Base-by-base conservation (phyloP, 2,797 vertebrate genomes). In the Sebastes aleutianus region DNA sequence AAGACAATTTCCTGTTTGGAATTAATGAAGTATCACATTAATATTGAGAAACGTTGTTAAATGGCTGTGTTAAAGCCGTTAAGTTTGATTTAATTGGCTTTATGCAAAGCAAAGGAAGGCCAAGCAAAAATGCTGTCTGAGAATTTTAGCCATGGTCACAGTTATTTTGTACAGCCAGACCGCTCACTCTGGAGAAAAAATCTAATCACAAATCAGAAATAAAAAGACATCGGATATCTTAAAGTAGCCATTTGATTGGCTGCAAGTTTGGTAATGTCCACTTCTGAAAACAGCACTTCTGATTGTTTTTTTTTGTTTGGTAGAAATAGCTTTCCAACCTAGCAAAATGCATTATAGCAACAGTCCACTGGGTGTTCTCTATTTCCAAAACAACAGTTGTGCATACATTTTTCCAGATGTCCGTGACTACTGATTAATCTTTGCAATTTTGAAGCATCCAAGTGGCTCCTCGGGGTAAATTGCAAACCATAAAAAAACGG, bases 11-110 rank as follows among this genome's bases (percentile, higher is more conserved):
- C 47, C 58, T 22, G 34, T 24, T 77, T 57, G n/a, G 27, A 75
- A 59, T 79, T 80, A 80, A 64, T 83, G 18, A 81, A 82, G 65
- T 77, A 47, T 80, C 31, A 47, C 70, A 70, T 26, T 73, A 50
- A 70, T 75, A 39, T 18, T 18, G 53, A 72, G 67, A 32, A 59
- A 64, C 36, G 10, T 4, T 39, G 8, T 74, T 54, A 20, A 54
- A 81, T n/a, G 22, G 36, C 27, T 70, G 47, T 70, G 20, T 58
- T 53, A n/a, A 78, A n/a, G 29, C 5, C 2, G 5, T n/a, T 59
- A 50, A 16, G 12, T 62, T 39, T 36, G 22, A 62, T 53, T 66
- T 47, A 24, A 67, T 6, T 34, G 16, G 4, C 50, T 43, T 43
- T n/a, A 18, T 29, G 47, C 47, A 50, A 50, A 50, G 56, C 8